phyloP scores from a whole-genome alignment of 2,888 invertebrate genomes.

The Morpho helenor region DNA sequence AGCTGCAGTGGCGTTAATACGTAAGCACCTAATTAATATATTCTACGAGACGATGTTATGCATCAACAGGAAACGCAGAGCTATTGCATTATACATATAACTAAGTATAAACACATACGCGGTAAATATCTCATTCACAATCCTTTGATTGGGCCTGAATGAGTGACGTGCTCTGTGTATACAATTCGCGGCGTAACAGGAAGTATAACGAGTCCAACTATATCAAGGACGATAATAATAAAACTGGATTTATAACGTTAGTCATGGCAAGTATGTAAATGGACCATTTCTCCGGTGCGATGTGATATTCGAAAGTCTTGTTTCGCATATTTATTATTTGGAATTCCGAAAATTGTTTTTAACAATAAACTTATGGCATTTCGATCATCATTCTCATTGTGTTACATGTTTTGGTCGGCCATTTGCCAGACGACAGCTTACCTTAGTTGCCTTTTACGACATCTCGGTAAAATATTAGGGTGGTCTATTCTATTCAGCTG shows the following conservation, averaged over 20 bases:
- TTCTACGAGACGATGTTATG: constrained; percentile 8
- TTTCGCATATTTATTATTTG: neutral
- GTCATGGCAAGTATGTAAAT: constrained; percentile 18
- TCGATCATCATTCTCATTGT: no score
- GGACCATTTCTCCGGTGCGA: constrained; percentile 18
- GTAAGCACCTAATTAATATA: no score
- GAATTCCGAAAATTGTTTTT: no score
- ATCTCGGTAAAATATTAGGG: no score
- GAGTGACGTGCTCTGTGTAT: constrained; percentile 72
- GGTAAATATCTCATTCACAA: constrained; percentile 73
- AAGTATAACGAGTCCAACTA: constrained; percentile 66
- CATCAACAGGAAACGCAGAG: constrained; percentile 58
- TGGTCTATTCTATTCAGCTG: no score
- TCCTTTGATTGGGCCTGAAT: constrained; percentile 74
- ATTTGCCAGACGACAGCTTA: no score
- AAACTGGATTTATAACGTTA: constrained; percentile 47
- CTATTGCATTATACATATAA: constrained; percentile 43
- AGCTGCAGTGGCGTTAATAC: no score
- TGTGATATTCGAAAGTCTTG: constrained; percentile 19
- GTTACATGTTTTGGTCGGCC: no score
- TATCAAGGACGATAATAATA: constrained; percentile 68
- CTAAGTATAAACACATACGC: constrained; percentile 38
- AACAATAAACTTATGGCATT: no score
- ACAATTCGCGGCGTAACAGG: constrained; percentile 67
- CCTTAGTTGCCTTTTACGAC: no score